Conservation (phyloP, 2,113 vertebrate species). For the Mastomys natalensis region DNA sequence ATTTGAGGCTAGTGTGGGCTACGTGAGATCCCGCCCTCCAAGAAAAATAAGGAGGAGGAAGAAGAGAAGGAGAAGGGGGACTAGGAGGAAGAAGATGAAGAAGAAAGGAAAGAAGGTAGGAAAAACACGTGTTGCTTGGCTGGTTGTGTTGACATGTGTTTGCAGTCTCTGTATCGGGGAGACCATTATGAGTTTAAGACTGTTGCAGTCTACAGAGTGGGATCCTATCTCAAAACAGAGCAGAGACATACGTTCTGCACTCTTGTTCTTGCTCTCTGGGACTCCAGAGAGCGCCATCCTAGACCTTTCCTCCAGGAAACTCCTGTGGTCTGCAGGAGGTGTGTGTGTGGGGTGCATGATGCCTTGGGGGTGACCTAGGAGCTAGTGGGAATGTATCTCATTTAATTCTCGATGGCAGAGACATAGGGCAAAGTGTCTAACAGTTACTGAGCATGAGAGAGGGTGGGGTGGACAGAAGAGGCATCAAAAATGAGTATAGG, state of each 20-base stretch:
- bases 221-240: background rate
- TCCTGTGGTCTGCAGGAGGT: background rate
- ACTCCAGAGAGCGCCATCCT: background rate
- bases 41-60: background rate
- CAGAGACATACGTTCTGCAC: background rate
- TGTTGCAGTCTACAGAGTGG: background rate
- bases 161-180: background rate
- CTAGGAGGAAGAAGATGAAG: background rate
- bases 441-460: background rate
- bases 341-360: background rate
- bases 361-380: background rate
- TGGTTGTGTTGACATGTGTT: background rate
- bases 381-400: background rate
- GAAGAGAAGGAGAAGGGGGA: too few relatives aligned
- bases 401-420: background rate
- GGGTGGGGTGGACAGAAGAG: background rate
- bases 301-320: background rate
- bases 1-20: background rate
- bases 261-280: background rate
- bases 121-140: background rate
- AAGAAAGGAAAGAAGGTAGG: background rate
- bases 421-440: background rate
- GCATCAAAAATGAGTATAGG: background rate
- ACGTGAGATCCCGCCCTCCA: background rate
- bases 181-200: background rate